phyloP scores from a whole-genome alignment of 2,888 invertebrate genomes.

The Phymatocera aterrima region DNA sequence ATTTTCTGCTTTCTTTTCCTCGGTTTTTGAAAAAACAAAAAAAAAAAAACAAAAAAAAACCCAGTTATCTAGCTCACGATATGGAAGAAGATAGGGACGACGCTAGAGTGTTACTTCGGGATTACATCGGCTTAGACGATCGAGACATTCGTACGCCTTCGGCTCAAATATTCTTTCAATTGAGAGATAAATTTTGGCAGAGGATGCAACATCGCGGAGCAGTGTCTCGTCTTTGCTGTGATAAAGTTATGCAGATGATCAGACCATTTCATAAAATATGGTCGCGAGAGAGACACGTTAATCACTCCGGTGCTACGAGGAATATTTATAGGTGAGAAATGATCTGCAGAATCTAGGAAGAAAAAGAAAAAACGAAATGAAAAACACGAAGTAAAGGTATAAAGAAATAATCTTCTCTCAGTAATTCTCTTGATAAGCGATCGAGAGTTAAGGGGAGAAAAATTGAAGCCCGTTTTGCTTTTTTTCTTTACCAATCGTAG shows the following conservation, averaged over 20 bases:
- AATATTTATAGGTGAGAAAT: constrained; percentile 55
- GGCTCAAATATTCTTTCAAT: constrained; percentile 66
- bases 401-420: not conserved
- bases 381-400: not conserved
- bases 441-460: too few species aligned
- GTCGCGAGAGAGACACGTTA: constrained; percentile 62
- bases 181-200: constrained; percentile 69
- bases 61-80: constrained; percentile 77
- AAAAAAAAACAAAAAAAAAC: not conserved
- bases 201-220: constrained; percentile 75
- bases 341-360: too few species aligned
- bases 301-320: constrained; percentile 65
- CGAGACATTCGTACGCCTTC: constrained; percentile 52
- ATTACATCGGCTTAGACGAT: constrained; percentile 72
- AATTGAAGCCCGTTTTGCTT: too few species aligned
- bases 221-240: constrained; percentile 76
- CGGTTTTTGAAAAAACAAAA: too few species aligned
- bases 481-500: too few species aligned
- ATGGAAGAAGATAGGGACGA: constrained; percentile 79
- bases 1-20: too few species aligned
- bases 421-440: too few species aligned
- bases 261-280: constrained; percentile 64
- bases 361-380: not conserved
- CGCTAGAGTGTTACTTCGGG: constrained; percentile 72
- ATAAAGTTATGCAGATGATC: constrained; percentile 70